Base-by-base conservation (phyloP, 2,888 invertebrate genomes). In the Ophion ventricosus region DNA sequence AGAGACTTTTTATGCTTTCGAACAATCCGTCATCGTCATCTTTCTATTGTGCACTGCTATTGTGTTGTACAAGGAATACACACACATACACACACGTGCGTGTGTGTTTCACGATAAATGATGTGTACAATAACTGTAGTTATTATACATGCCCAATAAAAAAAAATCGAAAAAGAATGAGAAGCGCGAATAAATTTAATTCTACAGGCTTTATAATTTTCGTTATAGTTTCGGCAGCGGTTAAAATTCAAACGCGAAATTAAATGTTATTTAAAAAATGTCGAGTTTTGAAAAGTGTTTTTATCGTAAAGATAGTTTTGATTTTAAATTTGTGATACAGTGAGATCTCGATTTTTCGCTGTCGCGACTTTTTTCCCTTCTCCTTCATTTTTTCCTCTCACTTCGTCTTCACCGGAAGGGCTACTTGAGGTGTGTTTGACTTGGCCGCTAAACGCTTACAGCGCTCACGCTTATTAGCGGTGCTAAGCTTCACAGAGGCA, bases 81-180 rank as follows among this genome's bases (percentile, higher is more conserved):
- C 25, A 54, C 29, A 49, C 7, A 61, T 29, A 75, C 20, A 64
- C 49, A 79, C 70, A 59, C 59, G 75, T 83, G 76, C 84, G 82
- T 84, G 84, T 85, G 83, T 80, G 83, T 87, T n/a, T n/a, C 86
- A 87, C 81, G 79, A 85, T 82, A 72, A 82, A 87, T 87, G 81
- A 83, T 85, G 72, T 85, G 85, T 85, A 87, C 80, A 82, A 78
- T 87, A 87, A 87, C 80, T 87, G 85, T 87, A 87, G 85, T 85
- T 85, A 84, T 78, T 83, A 85, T 84, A 85, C 85, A 84, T 83
- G 84, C 83, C 85, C 80, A 87, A 87, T 83, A 85, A 85, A 85
- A 84, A 77, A 84, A 77, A 85, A 56, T 4, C 61, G 40, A 57
- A 49, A 78, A 57, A 57, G 20, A 14, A 54, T 25, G 29, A 23